Percentiles rank a stretch among this genome's conserved stretches.
These are phyloP conservation scores for Cryptotis parvus DNA, from an alignment of 2,113 vertebrate genomes.

Conservation along the genomic window DNA sequence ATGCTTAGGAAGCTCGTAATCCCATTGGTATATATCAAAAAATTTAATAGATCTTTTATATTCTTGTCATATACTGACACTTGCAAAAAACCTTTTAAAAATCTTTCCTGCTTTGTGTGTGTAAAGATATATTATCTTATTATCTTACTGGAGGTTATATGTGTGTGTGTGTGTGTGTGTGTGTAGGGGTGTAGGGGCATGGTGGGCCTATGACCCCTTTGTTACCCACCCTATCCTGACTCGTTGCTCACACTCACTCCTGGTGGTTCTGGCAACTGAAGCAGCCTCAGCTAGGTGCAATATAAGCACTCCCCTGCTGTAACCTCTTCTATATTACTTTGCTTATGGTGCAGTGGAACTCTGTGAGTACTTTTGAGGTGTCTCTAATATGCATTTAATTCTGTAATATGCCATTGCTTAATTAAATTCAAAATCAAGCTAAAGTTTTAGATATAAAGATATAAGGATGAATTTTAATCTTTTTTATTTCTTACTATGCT, in stretches of 20 bases:
- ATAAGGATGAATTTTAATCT: not conserved
- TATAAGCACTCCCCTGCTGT: no score
- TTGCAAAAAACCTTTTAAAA: not conserved
- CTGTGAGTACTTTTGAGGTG: not conserved
- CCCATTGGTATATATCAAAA: not conserved
- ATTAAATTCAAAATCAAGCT: not conserved
- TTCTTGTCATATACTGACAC: conserved; percentile 2
- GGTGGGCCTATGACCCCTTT: no score
- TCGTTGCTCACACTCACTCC: no score
- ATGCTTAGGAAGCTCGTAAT: conserved; percentile 20
- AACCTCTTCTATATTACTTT: not conserved
- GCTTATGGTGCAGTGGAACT: not conserved
- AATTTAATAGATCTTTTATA: conserved; percentile 15
- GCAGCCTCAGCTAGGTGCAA: no score
- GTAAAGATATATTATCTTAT: no score
- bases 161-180: no score
- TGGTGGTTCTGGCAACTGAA: no score
- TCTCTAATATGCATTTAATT: not conserved
- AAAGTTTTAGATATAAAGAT: not conserved
- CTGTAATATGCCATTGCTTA: not conserved
- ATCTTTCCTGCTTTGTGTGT: not conserved
- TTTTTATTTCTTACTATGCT: not conserved
- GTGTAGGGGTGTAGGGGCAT: no score
- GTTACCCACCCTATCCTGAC: no score
- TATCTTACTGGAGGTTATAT: no score